phyloP scores from a whole-genome alignment of 2,888 invertebrate genomes.

The Eucera pruinosa region DNA sequence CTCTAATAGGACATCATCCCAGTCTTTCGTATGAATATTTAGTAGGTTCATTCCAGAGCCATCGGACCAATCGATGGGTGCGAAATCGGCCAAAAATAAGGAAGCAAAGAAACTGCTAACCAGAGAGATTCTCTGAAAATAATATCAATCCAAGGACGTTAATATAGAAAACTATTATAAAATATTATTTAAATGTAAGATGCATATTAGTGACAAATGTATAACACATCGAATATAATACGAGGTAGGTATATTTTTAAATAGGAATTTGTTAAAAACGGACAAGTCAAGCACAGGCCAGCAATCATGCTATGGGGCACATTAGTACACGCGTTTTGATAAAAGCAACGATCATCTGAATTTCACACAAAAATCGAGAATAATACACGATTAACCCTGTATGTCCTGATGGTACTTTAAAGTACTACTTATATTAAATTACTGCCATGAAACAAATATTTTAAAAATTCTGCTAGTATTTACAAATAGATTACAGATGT shows the following conservation, averaged over 20 bases:
- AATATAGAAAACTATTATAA: too few relatives aligned
- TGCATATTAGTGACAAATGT: conserved; percentile 27
- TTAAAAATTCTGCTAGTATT: too few relatives aligned
- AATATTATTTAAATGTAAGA: not conserved
- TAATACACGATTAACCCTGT: conserved; percentile 22
- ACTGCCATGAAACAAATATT: too few relatives aligned
- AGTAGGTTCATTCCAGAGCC: conserved; percentile 98
- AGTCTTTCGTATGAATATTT: conserved; percentile 91
- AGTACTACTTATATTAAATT: too few relatives aligned
- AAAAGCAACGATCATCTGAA: conserved; percentile 3
- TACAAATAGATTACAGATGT: too few relatives aligned
- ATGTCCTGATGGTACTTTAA: too few relatives aligned
- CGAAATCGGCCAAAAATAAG: conserved; percentile 93
- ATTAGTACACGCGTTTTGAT: not conserved
- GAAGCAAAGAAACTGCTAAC: conserved; percentile 97
- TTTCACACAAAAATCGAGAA: conserved; percentile 26
- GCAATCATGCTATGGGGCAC: not conserved
- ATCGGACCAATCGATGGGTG: conserved; percentile 96
- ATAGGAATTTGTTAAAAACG: not conserved
- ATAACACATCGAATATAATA: not conserved
- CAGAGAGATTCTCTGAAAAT: conserved; percentile 92
- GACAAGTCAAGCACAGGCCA: not conserved
- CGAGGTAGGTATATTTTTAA: not conserved
- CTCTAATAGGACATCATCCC: conserved; percentile 86
- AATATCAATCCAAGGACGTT: too few relatives aligned